Evolutionary conservation across 2,888 invertebrate species (phyloP).

Genomic region (Dynastes tityus): DNA sequence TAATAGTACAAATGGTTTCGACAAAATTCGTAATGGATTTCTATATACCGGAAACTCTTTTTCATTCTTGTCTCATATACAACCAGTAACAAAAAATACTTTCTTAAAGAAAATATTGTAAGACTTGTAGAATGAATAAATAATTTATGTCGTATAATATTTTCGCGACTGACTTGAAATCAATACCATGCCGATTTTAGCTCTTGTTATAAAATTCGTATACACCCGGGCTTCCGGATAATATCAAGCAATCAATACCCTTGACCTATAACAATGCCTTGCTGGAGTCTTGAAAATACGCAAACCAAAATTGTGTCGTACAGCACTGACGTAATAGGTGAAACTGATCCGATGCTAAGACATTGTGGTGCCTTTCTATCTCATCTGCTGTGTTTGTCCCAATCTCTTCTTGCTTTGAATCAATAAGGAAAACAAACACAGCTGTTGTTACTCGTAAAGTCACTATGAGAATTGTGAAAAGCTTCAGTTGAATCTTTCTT

Average conservation of each 20-base stretch:
- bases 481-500: not conserved
- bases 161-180: not conserved
- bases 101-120: not conserved
- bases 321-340: not conserved
- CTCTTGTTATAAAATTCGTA: not conserved
- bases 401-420: not conserved
- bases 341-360: not conserved
- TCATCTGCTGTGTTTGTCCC: not conserved
- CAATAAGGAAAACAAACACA: not conserved
- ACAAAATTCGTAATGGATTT: not conserved
- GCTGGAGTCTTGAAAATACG: not conserved
- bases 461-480: not conserved
- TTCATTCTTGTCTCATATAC: not conserved
- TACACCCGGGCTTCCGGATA: not conserved
- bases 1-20: not conserved
- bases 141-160: not conserved
- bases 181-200: not conserved
- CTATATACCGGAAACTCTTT: not conserved
- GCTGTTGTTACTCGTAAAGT: not conserved
- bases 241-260: conserved; percentile 5
- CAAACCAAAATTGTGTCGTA: not conserved
- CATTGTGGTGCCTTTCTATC: not conserved
- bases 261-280: not conserved
- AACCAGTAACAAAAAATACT: not conserved
- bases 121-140: not conserved